Base-by-base conservation (phyloP, 2,888 invertebrate genomes). In the Scelioninae gen. 2 region DNA sequence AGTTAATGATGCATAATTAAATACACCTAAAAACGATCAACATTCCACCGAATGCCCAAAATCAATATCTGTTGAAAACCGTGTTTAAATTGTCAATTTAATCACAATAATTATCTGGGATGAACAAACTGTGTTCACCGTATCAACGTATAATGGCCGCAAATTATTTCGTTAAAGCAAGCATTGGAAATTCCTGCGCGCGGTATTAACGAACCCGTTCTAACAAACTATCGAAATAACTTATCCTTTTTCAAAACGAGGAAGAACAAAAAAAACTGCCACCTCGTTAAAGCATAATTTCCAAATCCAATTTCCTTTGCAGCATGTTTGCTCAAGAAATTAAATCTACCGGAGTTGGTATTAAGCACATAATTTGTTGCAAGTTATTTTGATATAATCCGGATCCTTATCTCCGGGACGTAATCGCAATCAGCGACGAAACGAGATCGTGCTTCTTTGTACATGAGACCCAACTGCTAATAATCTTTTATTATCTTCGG, bases 241-340 rank as follows among this genome's bases (percentile, higher is more conserved):
- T 61, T 63, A 55, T 55, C 16, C 37, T 31, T 45, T 16, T 45
- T 9, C 19, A 25, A 35, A 52, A 63, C 55, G 31, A 31, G 35
- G 13, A 35, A 35, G 13, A 11, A 15, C 5, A 22, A 6, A 7
- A 16, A 53, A 53, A 53, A 19, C 39, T 18, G 25, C 19, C 55
- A 46, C 37, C 63, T 70, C 50, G 71, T 72, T 60, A 43, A 55
- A 19, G 48, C 60, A 72, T 65, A 72, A 72, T 72, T 72, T 67
- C 48, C 19, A 55, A 67, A 67, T 67, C 65, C 67, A 72, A 72
- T 72, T 72, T 60, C 65, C 60, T 60, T 55, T 18, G 46, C 48
- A 46, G 60, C 43, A 72, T 72, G 61, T 72, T 72, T 72, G 72
- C 55, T 35, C 60, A 72, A 72, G 72, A 67, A 72, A 72, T 72